phyloP scores from a whole-genome alignment of 2,113 vertebrate species.

The Hipposideros armiger region DNA sequence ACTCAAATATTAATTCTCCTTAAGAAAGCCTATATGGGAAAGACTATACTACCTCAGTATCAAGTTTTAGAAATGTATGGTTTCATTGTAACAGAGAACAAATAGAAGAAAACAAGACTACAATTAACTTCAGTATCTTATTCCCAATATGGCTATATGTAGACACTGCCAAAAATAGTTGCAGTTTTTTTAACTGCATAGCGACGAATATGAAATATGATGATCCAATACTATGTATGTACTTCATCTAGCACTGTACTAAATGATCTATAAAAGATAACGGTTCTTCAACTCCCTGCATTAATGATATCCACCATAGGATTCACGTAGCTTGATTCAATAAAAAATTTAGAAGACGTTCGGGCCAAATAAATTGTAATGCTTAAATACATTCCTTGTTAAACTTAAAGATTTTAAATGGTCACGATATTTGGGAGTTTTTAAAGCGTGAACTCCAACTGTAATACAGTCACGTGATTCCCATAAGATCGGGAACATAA shows the following conservation, averaged over 20 bases:
- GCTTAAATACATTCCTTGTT: neutral
- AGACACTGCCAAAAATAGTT: neutral
- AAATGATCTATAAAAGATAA: constrained; percentile 23
- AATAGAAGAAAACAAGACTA: neutral
- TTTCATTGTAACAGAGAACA: constrained; percentile 34
- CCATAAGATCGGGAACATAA: neutral
- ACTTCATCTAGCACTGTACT: constrained; percentile 8
- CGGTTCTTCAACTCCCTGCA: neutral
- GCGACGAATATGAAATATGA: constrained; percentile 46
- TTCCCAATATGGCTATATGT: neutral
- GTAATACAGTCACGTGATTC: constrained; percentile 62
- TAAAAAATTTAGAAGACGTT: neutral
- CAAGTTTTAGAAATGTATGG: constrained; percentile 35
- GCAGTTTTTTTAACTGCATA: neutral
- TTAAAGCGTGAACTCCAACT: constrained; percentile 62
- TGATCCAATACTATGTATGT: neutral
- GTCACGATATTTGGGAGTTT: constrained; percentile 67
- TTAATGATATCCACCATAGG: neutral
- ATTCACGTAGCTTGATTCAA: neutral
- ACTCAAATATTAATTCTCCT: constrained; percentile 16
- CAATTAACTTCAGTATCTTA: constrained; percentile 16
- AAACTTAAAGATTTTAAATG: constrained; percentile 48
- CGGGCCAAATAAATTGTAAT: neutral
- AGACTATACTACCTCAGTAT: neutral
- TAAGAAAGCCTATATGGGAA: neutral